Evolutionary conservation across 1,140 invertebrate species (phyloP).

Genomic region (Mercenaria mercenaria): DNA sequence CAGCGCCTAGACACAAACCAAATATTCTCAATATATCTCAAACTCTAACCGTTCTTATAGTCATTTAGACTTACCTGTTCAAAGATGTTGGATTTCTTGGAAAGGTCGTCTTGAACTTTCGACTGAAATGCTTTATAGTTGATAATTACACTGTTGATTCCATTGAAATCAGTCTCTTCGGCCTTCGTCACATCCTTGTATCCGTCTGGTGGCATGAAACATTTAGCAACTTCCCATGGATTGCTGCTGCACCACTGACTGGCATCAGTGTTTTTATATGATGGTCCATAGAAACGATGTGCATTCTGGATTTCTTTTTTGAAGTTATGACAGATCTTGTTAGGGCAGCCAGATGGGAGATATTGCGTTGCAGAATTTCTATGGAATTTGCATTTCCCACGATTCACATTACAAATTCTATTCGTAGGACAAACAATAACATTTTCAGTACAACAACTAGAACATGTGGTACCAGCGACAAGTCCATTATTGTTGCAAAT

Average conservation of each 20-base stretch:
- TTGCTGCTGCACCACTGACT: background rate
- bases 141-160: background rate
- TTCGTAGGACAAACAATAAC: background rate
- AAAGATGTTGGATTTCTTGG: background rate
- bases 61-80: background rate
- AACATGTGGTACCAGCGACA: background rate
- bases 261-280: background rate
- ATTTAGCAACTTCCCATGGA: background rate
- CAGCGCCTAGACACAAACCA: too few species aligned
- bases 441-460: background rate
- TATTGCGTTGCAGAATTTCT: too few species aligned
- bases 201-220: background rate
- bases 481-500: background rate
- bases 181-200: background rate
- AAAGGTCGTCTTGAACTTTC: background rate
- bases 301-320: background rate
- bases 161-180: constrained; percentile 1
- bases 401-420: too few species aligned
- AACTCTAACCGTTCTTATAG: too few species aligned
- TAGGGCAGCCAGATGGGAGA: background rate
- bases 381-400: too few species aligned
- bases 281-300: background rate
- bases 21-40: too few species aligned
- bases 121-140: background rate
- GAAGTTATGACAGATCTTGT: background rate